phyloP scores from a whole-genome alignment of 2,797 vertebrate genomes.

The Mormyrus hasselquistii region DNA sequence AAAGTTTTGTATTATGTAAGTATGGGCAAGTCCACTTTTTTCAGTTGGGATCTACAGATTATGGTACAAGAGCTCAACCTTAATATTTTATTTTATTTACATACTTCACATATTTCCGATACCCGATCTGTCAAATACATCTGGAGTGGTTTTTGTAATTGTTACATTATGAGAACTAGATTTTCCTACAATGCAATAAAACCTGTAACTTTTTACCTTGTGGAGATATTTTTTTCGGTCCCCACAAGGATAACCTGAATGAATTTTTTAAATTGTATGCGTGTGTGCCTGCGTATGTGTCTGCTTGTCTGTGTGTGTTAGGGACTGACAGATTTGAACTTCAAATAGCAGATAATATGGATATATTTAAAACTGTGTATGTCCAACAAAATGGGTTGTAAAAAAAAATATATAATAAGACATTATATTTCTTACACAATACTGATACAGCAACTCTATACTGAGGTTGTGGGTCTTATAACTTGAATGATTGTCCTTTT shows the following conservation, averaged over 20 bases:
- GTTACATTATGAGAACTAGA: too few relatives aligned
- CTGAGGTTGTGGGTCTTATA: constrained; percentile 31
- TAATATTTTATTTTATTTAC: too few relatives aligned
- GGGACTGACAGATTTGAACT: background rate
- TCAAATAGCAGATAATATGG: background rate
- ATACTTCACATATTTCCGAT: too few relatives aligned
- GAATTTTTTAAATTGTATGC: background rate
- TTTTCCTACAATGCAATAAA: too few relatives aligned
- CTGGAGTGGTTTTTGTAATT: too few relatives aligned
- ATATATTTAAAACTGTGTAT: background rate
- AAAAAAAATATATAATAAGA: background rate
- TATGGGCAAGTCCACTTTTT: too few relatives aligned
- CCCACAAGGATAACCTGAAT: background rate
- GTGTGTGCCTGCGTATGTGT: background rate
- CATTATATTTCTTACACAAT: background rate
- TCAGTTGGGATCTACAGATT: too few relatives aligned
- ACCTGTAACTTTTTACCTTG: too few relatives aligned
- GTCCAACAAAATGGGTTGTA: background rate
- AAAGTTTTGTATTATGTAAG: background rate
- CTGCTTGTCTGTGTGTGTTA: background rate
- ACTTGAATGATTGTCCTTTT: background rate
- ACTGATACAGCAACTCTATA: constrained; percentile 26
- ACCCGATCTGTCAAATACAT: too few relatives aligned
- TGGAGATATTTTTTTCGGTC: background rate
- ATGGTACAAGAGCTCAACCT: too few relatives aligned